phyloP scores from a whole-genome alignment of 1,140 invertebrate genomes.

The Papilio dardanus region DNA sequence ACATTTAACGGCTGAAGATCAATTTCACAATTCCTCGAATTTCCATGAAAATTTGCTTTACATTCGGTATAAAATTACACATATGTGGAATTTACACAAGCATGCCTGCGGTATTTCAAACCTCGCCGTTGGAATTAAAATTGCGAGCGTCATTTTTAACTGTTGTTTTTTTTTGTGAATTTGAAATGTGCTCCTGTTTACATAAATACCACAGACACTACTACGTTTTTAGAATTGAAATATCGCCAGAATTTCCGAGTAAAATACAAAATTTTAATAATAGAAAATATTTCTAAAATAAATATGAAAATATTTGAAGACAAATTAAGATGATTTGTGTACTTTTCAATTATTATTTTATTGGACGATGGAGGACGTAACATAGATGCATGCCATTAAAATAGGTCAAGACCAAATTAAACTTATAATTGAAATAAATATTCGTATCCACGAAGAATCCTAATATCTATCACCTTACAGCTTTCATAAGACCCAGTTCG shows the following conservation, averaged over 20 bases:
- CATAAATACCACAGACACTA: conserved; percentile 12
- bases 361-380: too few relatives aligned
- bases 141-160: conserved; percentile 30
- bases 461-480: too few relatives aligned
- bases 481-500: too few relatives aligned
- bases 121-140: conserved; percentile 19
- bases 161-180: conserved; percentile 5
- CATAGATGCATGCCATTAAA: too few relatives aligned
- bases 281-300: too few relatives aligned
- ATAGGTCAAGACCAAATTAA: too few relatives aligned
- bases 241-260: not conserved
- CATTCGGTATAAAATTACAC: conserved; percentile 15
- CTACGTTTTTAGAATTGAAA: conserved; percentile 5
- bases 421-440: too few relatives aligned
- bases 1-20: not conserved
- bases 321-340: too few relatives aligned
- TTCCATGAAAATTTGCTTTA: not conserved
- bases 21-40: not conserved
- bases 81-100: not conserved
- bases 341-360: too few relatives aligned
- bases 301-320: too few relatives aligned
- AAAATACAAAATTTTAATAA: too few relatives aligned
- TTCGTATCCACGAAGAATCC: too few relatives aligned
- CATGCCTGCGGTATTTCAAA: conserved; percentile 27
- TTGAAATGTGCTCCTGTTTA: not conserved